These are phyloP conservation scores for Hyperoplus lanceolatus DNA, from an alignment of 2,797 vertebrate genomes.

Conservation along the genomic window DNA sequence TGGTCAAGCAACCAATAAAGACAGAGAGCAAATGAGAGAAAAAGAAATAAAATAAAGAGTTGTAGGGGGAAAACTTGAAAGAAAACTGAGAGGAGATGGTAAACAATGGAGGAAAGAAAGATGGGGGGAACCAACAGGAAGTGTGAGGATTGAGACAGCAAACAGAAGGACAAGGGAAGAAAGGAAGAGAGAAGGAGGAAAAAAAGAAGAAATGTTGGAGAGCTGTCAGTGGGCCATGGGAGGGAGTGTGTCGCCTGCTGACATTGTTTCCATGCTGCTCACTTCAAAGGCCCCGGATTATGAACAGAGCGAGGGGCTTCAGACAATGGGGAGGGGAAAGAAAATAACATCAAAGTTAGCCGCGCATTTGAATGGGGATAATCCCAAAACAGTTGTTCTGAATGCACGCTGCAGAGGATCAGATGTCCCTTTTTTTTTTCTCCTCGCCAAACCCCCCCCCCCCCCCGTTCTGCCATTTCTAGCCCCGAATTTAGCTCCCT, in stretches of 20 bases:
- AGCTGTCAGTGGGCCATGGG: conserved; percentile 77
- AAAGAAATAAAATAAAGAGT: conserved; percentile 37
- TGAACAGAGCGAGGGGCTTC: conserved; percentile 81
- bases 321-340: conserved; percentile 80
- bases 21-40: conserved; percentile 9
- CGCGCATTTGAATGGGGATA: conserved; percentile 82
- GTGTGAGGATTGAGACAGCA: conserved; percentile 59
- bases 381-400: conserved; percentile 86
- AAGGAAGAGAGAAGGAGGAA: conserved; percentile 15
- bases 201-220: conserved; percentile 54
- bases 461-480: conserved; percentile 68
- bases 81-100: conserved; percentile 37
- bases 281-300: conserved; percentile 86
- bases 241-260: conserved; percentile 80
- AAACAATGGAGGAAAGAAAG: conserved; percentile 41
- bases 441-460: conserved; percentile 35
- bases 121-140: conserved; percentile 47
- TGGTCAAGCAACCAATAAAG: conserved; percentile 34
- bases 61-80: conserved; percentile 39
- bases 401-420: conserved; percentile 75
- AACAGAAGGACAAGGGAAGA: conserved; percentile 59
- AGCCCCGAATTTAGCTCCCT: conserved; percentile 70
- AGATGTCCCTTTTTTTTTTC: conserved; percentile 73
- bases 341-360: conserved; percentile 87
- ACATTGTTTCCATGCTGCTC: conserved; percentile 85